phyloP scores from a whole-genome alignment of 2,888 invertebrate species.

The Caenorhabditis wallacei region DNA sequence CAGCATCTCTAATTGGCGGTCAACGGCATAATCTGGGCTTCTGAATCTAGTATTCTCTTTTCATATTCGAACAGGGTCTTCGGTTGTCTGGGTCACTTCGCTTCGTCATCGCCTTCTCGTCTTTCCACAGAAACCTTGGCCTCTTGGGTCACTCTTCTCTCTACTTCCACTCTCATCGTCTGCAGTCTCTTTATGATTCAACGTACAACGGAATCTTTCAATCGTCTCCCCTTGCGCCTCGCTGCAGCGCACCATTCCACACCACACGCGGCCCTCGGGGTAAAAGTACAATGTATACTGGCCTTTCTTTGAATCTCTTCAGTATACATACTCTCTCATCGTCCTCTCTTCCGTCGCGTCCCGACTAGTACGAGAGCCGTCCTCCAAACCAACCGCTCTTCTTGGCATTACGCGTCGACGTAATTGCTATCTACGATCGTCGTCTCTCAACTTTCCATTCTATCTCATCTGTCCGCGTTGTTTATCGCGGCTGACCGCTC shows the following conservation, averaged over 20 bases:
- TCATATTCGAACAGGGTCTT: constrained; percentile 1
- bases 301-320: constrained; percentile 28
- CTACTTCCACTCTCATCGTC: neutral
- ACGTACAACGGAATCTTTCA: neutral
- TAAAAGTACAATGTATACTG: constrained; percentile 47
- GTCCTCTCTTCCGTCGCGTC: constrained; percentile 27
- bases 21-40: constrained; percentile 25
- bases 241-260: constrained; percentile 30
- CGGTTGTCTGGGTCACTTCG: constrained; percentile 23
- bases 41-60: constrained; percentile 8
- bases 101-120: constrained; percentile 27
- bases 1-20: constrained; percentile 14
- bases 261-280: constrained; percentile 43
- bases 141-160: constrained; percentile 35
- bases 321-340: neutral
- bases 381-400: constrained; percentile 44
- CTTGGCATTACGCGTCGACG: constrained; percentile 45
- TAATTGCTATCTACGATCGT: constrained; percentile 12
- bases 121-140: neutral
- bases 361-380: constrained; percentile 51
- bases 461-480: constrained; percentile 32
- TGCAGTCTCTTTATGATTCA: constrained; percentile 7
- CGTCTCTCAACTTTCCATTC: neutral
- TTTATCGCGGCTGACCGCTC: constrained; percentile 55
- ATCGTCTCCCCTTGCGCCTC: constrained; percentile 3